phyloP scores from a whole-genome alignment of 2,113 vertebrate species.

The Apaloderma vittatum region DNA sequence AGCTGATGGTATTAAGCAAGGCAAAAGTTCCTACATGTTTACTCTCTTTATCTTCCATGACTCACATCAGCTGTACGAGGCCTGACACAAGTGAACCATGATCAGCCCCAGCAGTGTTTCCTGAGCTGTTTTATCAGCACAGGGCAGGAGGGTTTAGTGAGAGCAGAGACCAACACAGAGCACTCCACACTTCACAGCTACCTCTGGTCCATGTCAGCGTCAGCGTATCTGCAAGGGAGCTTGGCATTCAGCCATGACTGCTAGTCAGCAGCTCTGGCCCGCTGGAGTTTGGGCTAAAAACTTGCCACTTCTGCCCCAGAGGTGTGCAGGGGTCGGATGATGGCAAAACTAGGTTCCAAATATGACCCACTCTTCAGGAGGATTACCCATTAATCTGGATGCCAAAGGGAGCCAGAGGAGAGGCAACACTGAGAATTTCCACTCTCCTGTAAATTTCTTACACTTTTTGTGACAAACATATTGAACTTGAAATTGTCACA shows the following conservation, averaged over 20 bases:
- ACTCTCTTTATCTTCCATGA: background rate
- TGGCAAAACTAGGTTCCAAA: background rate
- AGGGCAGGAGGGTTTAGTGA: slow-evolving; percentile 7
- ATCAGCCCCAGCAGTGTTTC: background rate
- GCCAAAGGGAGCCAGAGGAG: background rate
- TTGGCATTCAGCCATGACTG: background rate
- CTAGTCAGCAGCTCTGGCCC: background rate
- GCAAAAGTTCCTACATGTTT: slow-evolving; percentile 31
- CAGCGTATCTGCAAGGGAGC: background rate
- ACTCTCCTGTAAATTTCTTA: background rate
- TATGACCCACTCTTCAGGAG: background rate
- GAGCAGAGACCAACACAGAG: slow-evolving; percentile 33
- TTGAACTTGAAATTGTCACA: background rate
- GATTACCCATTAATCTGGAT: background rate
- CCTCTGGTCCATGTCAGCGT: background rate
- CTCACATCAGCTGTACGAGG: background rate
- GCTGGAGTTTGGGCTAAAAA: background rate
- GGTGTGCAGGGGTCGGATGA: background rate
- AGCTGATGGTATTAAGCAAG: background rate
- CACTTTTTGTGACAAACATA: background rate
- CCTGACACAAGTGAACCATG: slow-evolving; percentile 11
- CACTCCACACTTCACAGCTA: background rate
- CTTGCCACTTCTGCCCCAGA: background rate
- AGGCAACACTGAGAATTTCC: background rate
- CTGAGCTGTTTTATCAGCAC: background rate